Base-by-base conservation (phyloP, 2,113 vertebrate genomes). In the Lutjanus erythropterus region DNA sequence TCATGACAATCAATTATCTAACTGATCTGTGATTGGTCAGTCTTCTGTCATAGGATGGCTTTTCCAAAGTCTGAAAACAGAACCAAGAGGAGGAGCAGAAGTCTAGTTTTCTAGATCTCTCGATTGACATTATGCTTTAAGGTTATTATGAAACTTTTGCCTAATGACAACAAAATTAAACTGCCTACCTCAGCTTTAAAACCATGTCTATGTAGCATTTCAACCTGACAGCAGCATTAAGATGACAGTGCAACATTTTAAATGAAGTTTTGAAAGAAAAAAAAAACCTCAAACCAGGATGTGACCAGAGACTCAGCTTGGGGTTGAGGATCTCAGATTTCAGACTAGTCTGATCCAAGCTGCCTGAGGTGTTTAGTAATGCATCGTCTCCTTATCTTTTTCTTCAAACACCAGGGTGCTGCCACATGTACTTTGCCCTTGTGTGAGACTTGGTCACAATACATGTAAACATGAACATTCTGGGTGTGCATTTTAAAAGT, bases 351-450 rank as follows among this genome's bases (percentile, higher is more conserved):
- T 62, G 55, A 31, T 42, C n/a, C 14, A 9, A 12, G 50, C 25
- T 21, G 37, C 18, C 9, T 21, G 3, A 47, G 3, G 25, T 21
- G 7, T n/a, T 4, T 56, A 39, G 44, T 53, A 7, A 25, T 27
- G 0, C 23, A 8, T 3, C 1, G 65, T 11, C 27, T 66, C 9
- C 71, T 88, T 70, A 72, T 79, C 78, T 72, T 41, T 19, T 27
- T 37, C 35, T 73, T 50, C 9, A 81, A 83, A 60, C 21, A 44
- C 8, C 25, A 2, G 11, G 1, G 12, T 56, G 49, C 46, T 39
- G 6, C 23, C 23, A 41, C 21, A 0, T 46, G 55, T 4, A 73
- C 75, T 82, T 76, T 79, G 61, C 14, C 39, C 75, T 59, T 9
- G 5, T n/a, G 12, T 50, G 25, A 10, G 41, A 19, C 64, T 41